A percentile compares a stretch with the other conserved stretches of the same genome.
These are phyloP conservation scores for Pteropus alecto DNA, from an alignment of 2,113 vertebrate species.

Conservation along the genomic window DNA sequence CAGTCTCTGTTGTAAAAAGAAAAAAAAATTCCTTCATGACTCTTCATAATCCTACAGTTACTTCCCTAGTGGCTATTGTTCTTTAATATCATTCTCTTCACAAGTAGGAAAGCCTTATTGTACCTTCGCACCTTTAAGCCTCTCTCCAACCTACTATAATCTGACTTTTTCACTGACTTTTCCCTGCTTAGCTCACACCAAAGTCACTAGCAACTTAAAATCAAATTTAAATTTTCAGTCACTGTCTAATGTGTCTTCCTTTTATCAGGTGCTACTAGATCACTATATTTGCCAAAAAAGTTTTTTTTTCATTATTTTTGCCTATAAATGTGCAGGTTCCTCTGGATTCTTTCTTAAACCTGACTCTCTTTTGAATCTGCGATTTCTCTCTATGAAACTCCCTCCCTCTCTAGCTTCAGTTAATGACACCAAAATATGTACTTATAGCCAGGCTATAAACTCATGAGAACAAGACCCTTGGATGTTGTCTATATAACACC, in stretches of 20 bases:
- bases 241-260: not conserved
- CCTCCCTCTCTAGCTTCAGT: not conserved
- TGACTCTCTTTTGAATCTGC: not conserved
- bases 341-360: not conserved
- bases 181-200: not conserved
- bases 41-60: not conserved
- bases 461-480: not conserved
- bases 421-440: not conserved
- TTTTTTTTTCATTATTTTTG: not conserved
- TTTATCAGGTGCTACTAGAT: not conserved
- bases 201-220: not conserved
- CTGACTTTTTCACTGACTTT: not conserved
- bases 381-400: not conserved
- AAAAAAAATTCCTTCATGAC: not conserved
- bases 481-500: not conserved
- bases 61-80: not conserved
- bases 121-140: not conserved
- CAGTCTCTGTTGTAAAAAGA: not conserved
- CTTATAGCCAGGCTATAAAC: not conserved
- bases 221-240: not conserved
- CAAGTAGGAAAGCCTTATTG: not conserved
- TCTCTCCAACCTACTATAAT: not conserved
- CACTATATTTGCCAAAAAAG: not conserved
- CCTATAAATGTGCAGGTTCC: not conserved
- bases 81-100: not conserved